Evolutionary conservation across 2,797 vertebrate genomes (phyloP).

Genomic region (Rhabdomys pumilio): DNA sequence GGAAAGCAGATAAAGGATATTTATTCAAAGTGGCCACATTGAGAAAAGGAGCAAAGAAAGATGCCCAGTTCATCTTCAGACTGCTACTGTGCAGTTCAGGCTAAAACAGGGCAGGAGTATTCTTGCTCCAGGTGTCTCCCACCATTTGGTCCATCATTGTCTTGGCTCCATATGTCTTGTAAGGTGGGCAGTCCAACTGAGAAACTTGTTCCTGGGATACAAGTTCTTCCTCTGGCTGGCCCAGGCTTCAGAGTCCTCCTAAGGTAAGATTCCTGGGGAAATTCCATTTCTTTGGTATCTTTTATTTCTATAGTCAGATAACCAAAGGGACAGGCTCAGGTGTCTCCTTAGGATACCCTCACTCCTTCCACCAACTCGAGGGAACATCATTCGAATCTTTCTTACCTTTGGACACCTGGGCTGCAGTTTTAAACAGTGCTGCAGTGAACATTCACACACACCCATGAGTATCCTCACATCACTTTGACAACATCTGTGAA

Average conservation of each 20-base stretch:
- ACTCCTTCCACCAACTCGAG: neutral
- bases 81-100: neutral
- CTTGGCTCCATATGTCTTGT: neutral
- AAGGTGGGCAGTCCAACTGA: neutral
- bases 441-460: neutral
- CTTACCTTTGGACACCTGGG: neutral
- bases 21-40: neutral
- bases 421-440: neutral
- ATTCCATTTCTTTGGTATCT: neutral
- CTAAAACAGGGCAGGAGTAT: neutral
- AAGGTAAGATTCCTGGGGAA: neutral
- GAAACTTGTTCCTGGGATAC: neutral
- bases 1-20: neutral
- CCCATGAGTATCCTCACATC: constrained; percentile 2
- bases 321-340: neutral
- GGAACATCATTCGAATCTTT: neutral
- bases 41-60: neutral
- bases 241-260: neutral
- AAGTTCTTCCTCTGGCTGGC: neutral
- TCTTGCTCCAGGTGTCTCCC: neutral
- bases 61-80: neutral
- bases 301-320: neutral
- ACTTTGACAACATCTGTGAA: neutral
- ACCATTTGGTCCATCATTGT: too few relatives aligned
- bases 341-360: neutral